These are phyloP conservation scores for Lutraria lutraria DNA, from an alignment of 2,888 invertebrate genomes.

Conservation along the genomic window DNA sequence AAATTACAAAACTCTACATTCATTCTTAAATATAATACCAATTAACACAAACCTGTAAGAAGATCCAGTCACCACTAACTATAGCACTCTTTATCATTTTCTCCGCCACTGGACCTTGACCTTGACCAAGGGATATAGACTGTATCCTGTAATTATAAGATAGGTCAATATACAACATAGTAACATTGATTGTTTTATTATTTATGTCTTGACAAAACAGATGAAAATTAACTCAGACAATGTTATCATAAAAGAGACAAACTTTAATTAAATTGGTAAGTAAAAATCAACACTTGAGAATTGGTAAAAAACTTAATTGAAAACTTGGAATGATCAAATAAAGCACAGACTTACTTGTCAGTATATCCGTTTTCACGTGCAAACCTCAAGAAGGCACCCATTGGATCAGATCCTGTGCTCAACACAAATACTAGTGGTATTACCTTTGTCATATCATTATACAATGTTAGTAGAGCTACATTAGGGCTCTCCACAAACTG, in stretches of 20 bases:
- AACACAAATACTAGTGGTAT: constrained; percentile 95
- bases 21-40: no score
- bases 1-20: no score
- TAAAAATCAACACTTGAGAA: no score
- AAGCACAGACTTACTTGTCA: constrained; percentile 82
- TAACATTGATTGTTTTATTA: not conserved
- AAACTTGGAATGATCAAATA: not conserved
- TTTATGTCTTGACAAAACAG: no score
- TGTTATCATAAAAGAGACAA: no score
- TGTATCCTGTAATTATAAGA: constrained; percentile 80
- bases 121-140: constrained; percentile 87
- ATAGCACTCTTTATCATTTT: constrained; percentile 85
- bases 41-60: constrained; percentile 86
- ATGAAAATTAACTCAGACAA: no score
- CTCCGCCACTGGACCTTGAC: constrained; percentile 87
- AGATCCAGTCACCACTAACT: constrained; percentile 87
- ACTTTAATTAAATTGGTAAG: no score
- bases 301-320: no score
- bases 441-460: constrained; percentile 86
- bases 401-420: constrained; percentile 91
- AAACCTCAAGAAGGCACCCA: constrained; percentile 87
- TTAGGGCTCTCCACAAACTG: constrained; percentile 94
- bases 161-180: not conserved
- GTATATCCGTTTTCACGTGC: constrained; percentile 85
- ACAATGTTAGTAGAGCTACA: constrained; percentile 89